Percentiles rank a stretch among this genome's conserved stretches.
phyloP scores from a whole-genome alignment of 1,140 invertebrate species.

The Aphaenogaster floridana region DNA sequence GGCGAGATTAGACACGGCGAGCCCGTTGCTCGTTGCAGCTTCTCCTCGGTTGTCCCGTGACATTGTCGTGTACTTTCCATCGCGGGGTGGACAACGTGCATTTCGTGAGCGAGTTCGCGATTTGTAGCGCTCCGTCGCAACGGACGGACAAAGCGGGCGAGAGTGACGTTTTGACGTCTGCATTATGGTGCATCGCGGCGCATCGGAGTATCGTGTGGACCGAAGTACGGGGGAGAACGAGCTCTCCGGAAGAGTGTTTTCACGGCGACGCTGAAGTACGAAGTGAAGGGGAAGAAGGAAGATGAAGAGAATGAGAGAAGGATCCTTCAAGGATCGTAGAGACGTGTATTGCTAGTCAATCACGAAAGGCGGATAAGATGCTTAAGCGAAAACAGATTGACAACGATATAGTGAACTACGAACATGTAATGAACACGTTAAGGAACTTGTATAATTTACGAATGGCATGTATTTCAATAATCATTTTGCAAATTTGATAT shows the following conservation, averaged over 20 bases:
- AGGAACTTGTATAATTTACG: not conserved
- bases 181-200: slow-evolving; percentile 62
- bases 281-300: not conserved
- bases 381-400: slow-evolving; percentile 34
- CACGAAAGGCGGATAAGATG: not conserved
- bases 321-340: not conserved
- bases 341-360: slow-evolving; percentile 35
- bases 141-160: slow-evolving; percentile 58
- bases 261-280: slow-evolving; percentile 33
- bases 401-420: not conserved
- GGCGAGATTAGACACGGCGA: slow-evolving; percentile 72
- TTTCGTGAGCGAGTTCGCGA: slow-evolving; percentile 55
- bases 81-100: slow-evolving; percentile 7
- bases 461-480: not conserved
- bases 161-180: slow-evolving; percentile 72
- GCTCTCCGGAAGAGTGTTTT: slow-evolving; percentile 26
- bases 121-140: slow-evolving; percentile 59
- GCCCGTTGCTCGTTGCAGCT: slow-evolving; percentile 41
- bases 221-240: not conserved
- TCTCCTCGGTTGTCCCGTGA: slow-evolving; percentile 15
- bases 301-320: slow-evolving; percentile 52
- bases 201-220: slow-evolving; percentile 42
- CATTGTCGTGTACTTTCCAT: slow-evolving; percentile 40
- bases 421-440: not conserved
- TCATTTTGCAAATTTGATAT: not conserved